phyloP scores from a whole-genome alignment of 2,797 vertebrate genomes.

The Urocyon cinereoargenteus region DNA sequence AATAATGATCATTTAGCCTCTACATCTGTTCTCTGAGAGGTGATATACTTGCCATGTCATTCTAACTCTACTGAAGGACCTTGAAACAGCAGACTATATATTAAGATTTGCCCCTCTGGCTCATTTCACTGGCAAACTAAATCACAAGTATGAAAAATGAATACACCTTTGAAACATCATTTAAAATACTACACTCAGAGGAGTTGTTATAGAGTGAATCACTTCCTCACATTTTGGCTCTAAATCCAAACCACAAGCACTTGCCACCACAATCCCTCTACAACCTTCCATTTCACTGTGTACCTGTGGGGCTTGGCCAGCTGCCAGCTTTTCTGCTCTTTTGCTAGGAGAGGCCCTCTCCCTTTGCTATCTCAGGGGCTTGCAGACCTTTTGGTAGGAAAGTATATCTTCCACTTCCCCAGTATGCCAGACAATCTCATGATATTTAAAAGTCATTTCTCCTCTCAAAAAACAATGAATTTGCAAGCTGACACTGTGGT shows the following conservation, averaged over 20 bases:
- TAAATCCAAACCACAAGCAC: neutral
- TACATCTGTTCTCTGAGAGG: slow-evolving; percentile 16
- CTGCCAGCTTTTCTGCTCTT: neutral
- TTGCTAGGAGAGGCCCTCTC: neutral
- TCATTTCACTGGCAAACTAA: slow-evolving; percentile 31
- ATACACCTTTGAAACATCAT: slow-evolving; percentile 31
- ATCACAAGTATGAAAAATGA: slow-evolving; percentile 49
- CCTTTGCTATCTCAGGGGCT: neutral
- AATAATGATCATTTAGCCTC: slow-evolving; percentile 5
- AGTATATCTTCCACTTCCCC: slow-evolving; percentile 4
- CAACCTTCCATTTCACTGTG: neutral
- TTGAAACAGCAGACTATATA: neutral
- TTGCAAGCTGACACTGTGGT: neutral
- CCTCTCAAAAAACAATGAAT: slow-evolving; percentile 27
- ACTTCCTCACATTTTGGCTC: neutral
- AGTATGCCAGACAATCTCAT: slow-evolving; percentile 15
- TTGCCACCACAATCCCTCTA: neutral
- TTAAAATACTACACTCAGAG: slow-evolving; percentile 37
- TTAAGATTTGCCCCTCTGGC: slow-evolving; percentile 32
- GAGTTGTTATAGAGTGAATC: neutral
- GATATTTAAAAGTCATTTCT: slow-evolving; percentile 42
- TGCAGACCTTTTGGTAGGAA: neutral
- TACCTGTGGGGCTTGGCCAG: neutral
- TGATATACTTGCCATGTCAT: neutral
- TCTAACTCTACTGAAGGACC: neutral